Evolutionary conservation across 2,888 invertebrate genomes (phyloP).

Genomic region (Polia nebulosa): DNA sequence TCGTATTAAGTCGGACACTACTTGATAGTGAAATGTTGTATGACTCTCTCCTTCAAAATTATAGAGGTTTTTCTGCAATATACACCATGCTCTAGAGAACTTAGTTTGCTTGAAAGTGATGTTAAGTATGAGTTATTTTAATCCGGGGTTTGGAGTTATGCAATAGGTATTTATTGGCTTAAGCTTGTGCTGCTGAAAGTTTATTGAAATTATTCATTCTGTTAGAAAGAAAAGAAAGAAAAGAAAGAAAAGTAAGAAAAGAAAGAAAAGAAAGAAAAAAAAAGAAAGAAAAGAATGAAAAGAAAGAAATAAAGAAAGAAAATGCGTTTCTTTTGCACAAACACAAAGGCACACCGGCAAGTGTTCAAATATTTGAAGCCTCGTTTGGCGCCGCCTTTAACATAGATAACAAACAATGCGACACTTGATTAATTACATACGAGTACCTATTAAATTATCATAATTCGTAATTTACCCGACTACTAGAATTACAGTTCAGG

Average conservation of each 20-base stretch:
- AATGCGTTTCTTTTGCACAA: no score
- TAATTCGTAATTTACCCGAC: constrained; percentile 24
- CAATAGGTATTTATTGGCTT: no score
- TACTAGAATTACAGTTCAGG: constrained; percentile 12
- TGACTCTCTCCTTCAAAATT: constrained; percentile 47
- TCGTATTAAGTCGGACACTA: no score
- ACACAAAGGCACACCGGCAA: no score
- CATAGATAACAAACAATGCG: neutral
- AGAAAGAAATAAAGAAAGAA: no score
- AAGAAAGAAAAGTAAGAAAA: no score
- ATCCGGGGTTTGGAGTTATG: neutral
- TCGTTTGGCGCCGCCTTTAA: neutral
- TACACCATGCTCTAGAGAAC: constrained; percentile 2
- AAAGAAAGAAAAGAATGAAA: no score
- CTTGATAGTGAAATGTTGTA: constrained; percentile 23
- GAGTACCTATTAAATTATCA: constrained; percentile 26
- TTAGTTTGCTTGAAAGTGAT: constrained; percentile 14
- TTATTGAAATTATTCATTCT: neutral
- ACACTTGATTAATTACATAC: constrained; percentile 26
- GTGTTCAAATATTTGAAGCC: neutral
- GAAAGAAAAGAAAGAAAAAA: no score
- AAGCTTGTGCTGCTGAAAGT: neutral
- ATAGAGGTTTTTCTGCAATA: constrained; percentile 43
- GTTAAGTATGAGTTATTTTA: constrained; percentile 17
- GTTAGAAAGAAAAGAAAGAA: no score